Evolutionary conservation across 2,888 invertebrate species (phyloP).

Genomic region (Watsonalla cultraria): DNA sequence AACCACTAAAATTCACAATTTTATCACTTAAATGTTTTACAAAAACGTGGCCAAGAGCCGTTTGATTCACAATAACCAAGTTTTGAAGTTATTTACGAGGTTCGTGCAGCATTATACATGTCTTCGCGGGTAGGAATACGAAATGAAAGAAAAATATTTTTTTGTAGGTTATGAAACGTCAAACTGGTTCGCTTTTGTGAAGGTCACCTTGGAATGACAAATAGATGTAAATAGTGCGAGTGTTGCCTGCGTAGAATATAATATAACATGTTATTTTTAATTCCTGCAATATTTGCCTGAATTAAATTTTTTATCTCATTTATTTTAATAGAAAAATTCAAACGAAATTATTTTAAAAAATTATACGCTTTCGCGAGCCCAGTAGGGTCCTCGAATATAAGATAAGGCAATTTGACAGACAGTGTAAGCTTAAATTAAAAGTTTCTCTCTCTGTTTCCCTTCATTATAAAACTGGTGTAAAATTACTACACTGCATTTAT

Average conservation of each 20-base stretch:
- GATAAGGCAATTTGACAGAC: no score
- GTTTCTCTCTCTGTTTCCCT: no score
- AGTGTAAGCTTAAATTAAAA: no score
- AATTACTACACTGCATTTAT: no score
- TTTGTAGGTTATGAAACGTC: conserved; percentile 61
- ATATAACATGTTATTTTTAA: no score
- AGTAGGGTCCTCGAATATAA: no score
- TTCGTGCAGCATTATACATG: conserved; percentile 47
- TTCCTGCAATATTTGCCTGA: no score
- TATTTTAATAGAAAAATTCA: no score
- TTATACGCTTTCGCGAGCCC: no score
- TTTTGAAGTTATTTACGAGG: conserved; percentile 42
- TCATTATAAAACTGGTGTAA: no score
- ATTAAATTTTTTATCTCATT: no score
- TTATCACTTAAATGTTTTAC: conserved; percentile 56
- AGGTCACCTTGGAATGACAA: conserved; percentile 74
- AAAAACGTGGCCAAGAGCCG: conserved; percentile 37
- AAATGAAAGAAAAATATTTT: conserved; percentile 51
- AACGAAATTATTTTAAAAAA: no score
- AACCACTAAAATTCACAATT: conserved; percentile 22
- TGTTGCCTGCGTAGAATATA: neutral
- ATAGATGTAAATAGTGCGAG: conserved; percentile 1
- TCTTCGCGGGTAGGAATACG: conserved; percentile 68
- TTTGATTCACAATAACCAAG: conserved; percentile 33
- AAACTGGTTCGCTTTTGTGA: conserved; percentile 44